phyloP scores from a whole-genome alignment of 2,797 vertebrate species.

The Rhinophrynus dorsalis region DNA sequence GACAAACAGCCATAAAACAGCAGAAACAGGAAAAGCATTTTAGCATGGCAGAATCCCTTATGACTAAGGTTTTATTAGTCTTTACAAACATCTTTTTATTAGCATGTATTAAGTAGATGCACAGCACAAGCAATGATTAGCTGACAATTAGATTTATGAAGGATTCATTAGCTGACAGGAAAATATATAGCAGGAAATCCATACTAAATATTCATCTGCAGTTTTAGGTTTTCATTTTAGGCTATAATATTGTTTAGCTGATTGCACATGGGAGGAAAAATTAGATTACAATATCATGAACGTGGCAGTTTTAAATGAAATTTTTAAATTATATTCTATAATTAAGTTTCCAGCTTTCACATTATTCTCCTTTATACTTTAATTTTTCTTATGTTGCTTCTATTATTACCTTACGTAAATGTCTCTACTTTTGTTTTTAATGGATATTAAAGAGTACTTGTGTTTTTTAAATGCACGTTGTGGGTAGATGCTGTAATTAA shows the following conservation, averaged over 20 bases:
- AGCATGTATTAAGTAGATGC: conserved; percentile 2
- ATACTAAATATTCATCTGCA: background rate
- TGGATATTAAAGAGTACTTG: too few relatives aligned
- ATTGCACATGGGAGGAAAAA: conserved; percentile 5
- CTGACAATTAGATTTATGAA: conserved; percentile 20
- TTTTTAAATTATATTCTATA: conserved; percentile 22
- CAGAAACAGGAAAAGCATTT: background rate
- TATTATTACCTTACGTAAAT: background rate
- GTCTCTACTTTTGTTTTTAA: too few relatives aligned
- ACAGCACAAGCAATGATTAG: background rate
- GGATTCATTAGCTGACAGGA: conserved; percentile 10
- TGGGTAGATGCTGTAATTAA: too few relatives aligned
- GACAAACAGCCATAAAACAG: background rate
- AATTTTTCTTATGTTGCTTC: background rate
- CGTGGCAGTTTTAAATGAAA: background rate
- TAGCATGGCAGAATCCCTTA: background rate
- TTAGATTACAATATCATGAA: background rate
- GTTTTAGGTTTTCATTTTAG: background rate
- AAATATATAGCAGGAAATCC: background rate
- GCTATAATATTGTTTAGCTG: background rate
- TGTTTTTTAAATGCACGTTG: too few relatives aligned
- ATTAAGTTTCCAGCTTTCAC: background rate
- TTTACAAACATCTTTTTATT: conserved; percentile 14
- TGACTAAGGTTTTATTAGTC: conserved; percentile 6
- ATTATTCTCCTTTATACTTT: background rate